Evolutionary conservation across 2,888 invertebrate species (phyloP), one percentile per base, ranked within the genome.

Genomic region (Danaus chrysippus): DNA sequence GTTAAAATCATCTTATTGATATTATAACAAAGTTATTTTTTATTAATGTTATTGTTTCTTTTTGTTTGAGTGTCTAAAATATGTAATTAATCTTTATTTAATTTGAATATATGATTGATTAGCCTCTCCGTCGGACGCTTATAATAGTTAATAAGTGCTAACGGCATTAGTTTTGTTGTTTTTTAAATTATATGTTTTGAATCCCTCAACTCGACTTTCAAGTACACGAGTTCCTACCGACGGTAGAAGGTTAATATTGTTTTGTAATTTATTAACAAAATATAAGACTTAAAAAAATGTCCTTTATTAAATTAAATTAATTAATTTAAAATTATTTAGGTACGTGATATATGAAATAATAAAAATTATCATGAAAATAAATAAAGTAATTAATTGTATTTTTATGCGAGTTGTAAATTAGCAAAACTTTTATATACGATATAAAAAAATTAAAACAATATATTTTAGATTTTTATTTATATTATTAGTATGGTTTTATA

Each of bases 81-180:
- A 17, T 49, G 52, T 54, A 60, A 62, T 66, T 64, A 58, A 66
- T 66, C 59, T 62, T 53, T 64, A 66, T 62, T 61, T 61, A 52
- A 49, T 34, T 34, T 34, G 56, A 49, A 49, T 52, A 59, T 44
- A 59, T 66, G 66, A 66, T 66, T 59, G 66, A 66, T 64, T 59
- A 44, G 46, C 57, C 55, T 61, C 59, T 59, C 64, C 66, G 64
- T 49, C 66, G 64, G 61, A 43, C 46, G 63, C 65, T 59, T 63
- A 64, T 58, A 54, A 57, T 60, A 58, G 34, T 66, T 56, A 58
- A 46, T 12, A 10, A 13, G 13, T 13, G 15, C 13, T 34, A 34
- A 34, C 23, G 23, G 23, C 23, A 6, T 34, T 34, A 49, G 9
- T 49, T 0, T 17, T 15, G 9, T 49, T 49, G 15, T 17, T 49